These are phyloP conservation scores for Drosophila seclusa DNA, from an alignment of 2,888 invertebrate species.

Conservation along the genomic window DNA sequence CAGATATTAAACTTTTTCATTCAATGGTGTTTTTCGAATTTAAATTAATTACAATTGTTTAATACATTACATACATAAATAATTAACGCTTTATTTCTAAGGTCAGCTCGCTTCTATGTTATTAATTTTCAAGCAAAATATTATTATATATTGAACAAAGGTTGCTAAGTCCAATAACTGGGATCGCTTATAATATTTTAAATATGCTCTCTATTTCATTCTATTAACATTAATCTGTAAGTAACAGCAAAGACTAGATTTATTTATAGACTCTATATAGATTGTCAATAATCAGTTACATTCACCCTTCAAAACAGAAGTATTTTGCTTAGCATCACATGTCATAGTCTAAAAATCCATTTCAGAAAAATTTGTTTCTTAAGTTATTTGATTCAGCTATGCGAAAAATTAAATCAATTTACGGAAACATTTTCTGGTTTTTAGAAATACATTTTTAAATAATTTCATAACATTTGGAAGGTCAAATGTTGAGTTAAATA, in stretches of 20 bases:
- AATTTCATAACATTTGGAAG: too few relatives aligned
- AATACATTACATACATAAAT: background rate
- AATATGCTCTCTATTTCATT: too few relatives aligned
- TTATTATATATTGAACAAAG: background rate
- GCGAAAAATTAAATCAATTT: too few relatives aligned
- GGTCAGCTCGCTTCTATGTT: background rate
- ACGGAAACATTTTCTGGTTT: too few relatives aligned
- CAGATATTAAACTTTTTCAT: background rate
- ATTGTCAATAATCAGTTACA: background rate
- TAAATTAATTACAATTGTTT: background rate
- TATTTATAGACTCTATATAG: background rate
- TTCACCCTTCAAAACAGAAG: accelerated
- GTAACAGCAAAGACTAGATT: too few relatives aligned
- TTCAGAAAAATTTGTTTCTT: too few relatives aligned
- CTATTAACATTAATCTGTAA: too few relatives aligned
- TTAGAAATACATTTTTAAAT: too few relatives aligned
- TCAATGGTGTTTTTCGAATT: background rate
- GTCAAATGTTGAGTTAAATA: too few relatives aligned
- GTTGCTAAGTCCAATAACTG: background rate
- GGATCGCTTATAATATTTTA: background rate
- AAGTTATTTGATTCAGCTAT: too few relatives aligned
- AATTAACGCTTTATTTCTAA: background rate
- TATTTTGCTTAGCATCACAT: background rate
- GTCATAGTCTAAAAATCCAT: background rate
- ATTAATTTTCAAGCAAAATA: background rate